Percentiles rank a stretch among this genome's conserved stretches.
phyloP scores from a whole-genome alignment of 2,797 vertebrate genomes.

The Semaprochilodus insignis region DNA sequence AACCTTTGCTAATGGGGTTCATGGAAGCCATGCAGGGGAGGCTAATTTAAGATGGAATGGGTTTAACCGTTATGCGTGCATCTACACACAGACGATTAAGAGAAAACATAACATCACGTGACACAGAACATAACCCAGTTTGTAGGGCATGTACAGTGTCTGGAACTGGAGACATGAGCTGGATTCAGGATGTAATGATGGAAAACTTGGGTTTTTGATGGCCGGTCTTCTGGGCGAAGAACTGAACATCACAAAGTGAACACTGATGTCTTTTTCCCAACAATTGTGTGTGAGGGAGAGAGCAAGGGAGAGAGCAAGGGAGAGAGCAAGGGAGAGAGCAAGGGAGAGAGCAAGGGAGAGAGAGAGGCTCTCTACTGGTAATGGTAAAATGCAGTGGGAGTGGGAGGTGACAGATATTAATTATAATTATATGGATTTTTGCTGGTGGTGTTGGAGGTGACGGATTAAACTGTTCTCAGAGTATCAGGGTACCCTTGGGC shows the following conservation, averaged over 20 bases:
- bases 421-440: slow-evolving; percentile 26
- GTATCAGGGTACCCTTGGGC: neutral
- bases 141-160: neutral
- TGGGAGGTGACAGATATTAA: neutral
- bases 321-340: neutral
- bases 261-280: slow-evolving; percentile 39
- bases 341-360: neutral
- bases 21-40: neutral
- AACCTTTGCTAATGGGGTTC: slow-evolving; percentile 11
- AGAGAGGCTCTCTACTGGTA: neutral
- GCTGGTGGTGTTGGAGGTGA: slow-evolving; percentile 3
- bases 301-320: neutral
- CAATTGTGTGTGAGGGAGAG: neutral
- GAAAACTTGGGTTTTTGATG: neutral
- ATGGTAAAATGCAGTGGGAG: neutral
- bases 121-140: neutral
- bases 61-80: neutral
- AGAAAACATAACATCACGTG: neutral
- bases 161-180: neutral
- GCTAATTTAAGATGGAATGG: neutral
- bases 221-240: neutral
- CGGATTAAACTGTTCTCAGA: slow-evolving; percentile 19
- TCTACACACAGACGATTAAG: neutral
- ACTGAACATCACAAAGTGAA: neutral
- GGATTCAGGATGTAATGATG: neutral